phyloP scores from a whole-genome alignment of 2,888 invertebrate genomes.

The Aproaerema taeniolella region DNA sequence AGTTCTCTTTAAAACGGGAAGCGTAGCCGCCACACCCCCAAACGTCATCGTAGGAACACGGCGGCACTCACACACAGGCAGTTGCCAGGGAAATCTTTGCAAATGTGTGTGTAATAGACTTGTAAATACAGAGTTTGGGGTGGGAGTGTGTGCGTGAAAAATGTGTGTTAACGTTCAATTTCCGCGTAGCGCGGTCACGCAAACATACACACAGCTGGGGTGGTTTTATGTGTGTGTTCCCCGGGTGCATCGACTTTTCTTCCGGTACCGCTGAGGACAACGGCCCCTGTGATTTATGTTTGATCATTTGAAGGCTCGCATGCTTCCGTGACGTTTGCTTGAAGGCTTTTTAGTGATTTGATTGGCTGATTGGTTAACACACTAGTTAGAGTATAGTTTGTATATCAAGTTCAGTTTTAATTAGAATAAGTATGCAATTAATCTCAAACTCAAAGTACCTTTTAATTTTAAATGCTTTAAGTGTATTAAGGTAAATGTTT shows the following conservation, averaged over 20 bases:
- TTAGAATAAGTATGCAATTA: too few species aligned
- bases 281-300: conserved; percentile 69
- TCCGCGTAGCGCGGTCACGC: conserved; percentile 67
- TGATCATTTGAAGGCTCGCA: conserved; percentile 59
- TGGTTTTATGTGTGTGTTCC: conserved; percentile 33
- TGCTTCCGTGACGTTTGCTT: conserved; percentile 61
- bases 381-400: too few species aligned
- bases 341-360: too few species aligned
- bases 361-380: too few species aligned
- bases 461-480: too few species aligned
- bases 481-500: too few species aligned
- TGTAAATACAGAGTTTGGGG: conserved; percentile 25
- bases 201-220: conserved; percentile 48
- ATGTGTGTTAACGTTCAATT: conserved; percentile 68
- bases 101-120: conserved; percentile 36
- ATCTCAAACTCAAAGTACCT: too few species aligned
- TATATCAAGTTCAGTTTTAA: too few species aligned
- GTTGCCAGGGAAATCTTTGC: conserved; percentile 32
- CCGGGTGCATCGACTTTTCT: conserved; percentile 72
- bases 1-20: conserved; percentile 22
- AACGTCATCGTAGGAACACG: conserved; percentile 38
- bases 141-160: conserved; percentile 48
- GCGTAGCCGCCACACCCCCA: conserved; percentile 57
- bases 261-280: conserved; percentile 68
- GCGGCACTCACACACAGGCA: conserved; percentile 53